These are phyloP conservation scores for Spea hammondii DNA, from an alignment of 2,797 vertebrate genomes.

Conservation along the genomic window DNA sequence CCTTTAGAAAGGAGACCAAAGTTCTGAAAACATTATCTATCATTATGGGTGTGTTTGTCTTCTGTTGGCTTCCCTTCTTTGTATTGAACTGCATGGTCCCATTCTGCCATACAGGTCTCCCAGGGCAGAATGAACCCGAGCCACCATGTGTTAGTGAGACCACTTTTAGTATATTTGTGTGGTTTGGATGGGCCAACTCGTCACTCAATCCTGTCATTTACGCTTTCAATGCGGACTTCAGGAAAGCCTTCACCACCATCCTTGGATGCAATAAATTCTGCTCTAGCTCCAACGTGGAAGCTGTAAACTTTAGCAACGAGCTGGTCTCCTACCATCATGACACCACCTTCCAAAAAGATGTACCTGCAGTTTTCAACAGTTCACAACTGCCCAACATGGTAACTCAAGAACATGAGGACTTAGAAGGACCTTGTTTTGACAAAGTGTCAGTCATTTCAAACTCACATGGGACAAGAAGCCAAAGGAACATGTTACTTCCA, in stretches of 20 bases:
- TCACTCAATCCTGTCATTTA: slow-evolving; percentile 77
- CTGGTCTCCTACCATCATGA: slow-evolving; percentile 74
- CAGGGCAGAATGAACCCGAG: slow-evolving; percentile 17
- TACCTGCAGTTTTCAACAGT: slow-evolving; percentile 52
- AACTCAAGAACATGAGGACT: slow-evolving; percentile 15
- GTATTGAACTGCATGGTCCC: slow-evolving; percentile 77
- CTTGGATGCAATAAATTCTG: slow-evolving; percentile 70
- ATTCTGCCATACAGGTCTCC: slow-evolving; percentile 62
- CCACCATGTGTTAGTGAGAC: slow-evolving; percentile 70
- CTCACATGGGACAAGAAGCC: slow-evolving; percentile 46
- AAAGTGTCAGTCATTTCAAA: slow-evolving; percentile 57
- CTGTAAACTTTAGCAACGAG: slow-evolving; percentile 75
- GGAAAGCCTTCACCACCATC: slow-evolving; percentile 71
- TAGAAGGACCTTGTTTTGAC: slow-evolving; percentile 50
- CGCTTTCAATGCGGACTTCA: slow-evolving; percentile 76
- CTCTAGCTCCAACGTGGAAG: slow-evolving; percentile 65
- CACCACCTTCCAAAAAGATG: slow-evolving; percentile 69
- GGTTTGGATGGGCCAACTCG: slow-evolving; percentile 81
- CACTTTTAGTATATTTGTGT: slow-evolving; percentile 72
- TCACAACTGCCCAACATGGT: slow-evolving; percentile 57
- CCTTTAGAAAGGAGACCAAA: slow-evolving; percentile 76
- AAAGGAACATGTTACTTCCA: slow-evolving; percentile 59
- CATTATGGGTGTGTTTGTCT: slow-evolving; percentile 75
- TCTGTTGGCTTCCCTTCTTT: slow-evolving; percentile 80
- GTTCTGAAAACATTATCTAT: slow-evolving; percentile 75